phyloP scores from a whole-genome alignment of 2,797 vertebrate genomes.

The Capromys pilorides region DNA sequence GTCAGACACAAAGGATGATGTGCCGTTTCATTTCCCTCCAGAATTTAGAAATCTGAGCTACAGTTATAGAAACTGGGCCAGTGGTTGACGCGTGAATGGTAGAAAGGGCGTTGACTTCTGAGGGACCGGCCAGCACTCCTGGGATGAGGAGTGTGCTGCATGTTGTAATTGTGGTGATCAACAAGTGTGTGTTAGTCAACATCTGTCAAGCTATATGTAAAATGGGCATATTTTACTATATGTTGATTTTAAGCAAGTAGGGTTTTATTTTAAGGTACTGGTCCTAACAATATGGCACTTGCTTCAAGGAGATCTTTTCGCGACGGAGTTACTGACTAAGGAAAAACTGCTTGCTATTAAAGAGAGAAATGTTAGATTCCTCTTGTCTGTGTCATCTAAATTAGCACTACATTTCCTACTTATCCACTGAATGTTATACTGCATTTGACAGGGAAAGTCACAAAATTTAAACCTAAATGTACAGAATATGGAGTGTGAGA shows the following conservation, averaged over 20 bases:
- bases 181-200: neutral
- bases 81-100: neutral
- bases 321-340: neutral
- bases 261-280: neutral
- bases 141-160: neutral
- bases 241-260: neutral
- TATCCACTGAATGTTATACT: neutral
- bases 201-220: neutral
- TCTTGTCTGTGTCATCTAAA: neutral
- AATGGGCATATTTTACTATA: slow-evolving; percentile 7
- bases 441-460: neutral
- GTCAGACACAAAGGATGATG: neutral
- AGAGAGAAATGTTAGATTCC: neutral
- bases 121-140: neutral
- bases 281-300: neutral
- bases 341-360: neutral
- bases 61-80: neutral
- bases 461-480: neutral
- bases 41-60: neutral
- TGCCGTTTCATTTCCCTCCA: too few relatives aligned
- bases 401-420: neutral
- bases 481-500: neutral
- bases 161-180: neutral
- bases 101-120: neutral
- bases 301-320: neutral